These are phyloP conservation scores for Drosophila prosaltans DNA, from an alignment of 1,140 invertebrate species.

Conservation along the genomic window DNA sequence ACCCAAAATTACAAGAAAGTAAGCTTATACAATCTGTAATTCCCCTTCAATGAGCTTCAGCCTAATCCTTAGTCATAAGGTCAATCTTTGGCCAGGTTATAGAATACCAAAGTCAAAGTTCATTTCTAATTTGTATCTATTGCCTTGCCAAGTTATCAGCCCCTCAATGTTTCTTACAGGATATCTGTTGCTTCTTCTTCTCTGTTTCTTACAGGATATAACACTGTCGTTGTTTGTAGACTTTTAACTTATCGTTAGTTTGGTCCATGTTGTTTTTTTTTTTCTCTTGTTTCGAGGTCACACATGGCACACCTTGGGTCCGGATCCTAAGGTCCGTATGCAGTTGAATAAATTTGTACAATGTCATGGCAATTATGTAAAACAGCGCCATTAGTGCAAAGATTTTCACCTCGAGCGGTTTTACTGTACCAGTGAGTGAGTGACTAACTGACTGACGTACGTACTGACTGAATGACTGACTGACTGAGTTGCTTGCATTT, in stretches of 20 bases:
- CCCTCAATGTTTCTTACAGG: too few species aligned
- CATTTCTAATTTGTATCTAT: too few species aligned
- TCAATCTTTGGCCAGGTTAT: too few species aligned
- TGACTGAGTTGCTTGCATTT: conserved; percentile 62
- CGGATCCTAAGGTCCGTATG: conserved; percentile 43
- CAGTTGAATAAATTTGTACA: conserved; percentile 80
- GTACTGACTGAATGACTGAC: conserved; percentile 22
- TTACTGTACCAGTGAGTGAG: conserved; percentile 27
- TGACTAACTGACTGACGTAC: conserved; percentile 28
- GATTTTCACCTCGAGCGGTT: conserved; percentile 78
- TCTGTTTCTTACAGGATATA: background rate
- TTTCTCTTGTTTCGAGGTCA: conserved; percentile 53
- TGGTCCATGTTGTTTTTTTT: background rate
- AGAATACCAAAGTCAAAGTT: too few species aligned
- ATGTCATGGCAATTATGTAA: conserved; percentile 80
- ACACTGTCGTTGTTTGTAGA: background rate
- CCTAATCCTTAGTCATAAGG: too few species aligned
- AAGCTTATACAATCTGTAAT: too few species aligned
- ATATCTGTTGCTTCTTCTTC: background rate
- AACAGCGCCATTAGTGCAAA: conserved; percentile 80
- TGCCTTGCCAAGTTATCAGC: too few species aligned
- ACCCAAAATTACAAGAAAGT: too few species aligned
- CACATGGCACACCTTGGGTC: conserved; percentile 50
- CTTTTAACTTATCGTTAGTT: conserved; percentile 1
- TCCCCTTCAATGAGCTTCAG: too few species aligned